A percentile compares a stretch with the other conserved stretches of the same genome.
Evolutionary conservation across 2,113 vertebrate species (phyloP).

Genomic region (Salvelinus alpinus): DNA sequence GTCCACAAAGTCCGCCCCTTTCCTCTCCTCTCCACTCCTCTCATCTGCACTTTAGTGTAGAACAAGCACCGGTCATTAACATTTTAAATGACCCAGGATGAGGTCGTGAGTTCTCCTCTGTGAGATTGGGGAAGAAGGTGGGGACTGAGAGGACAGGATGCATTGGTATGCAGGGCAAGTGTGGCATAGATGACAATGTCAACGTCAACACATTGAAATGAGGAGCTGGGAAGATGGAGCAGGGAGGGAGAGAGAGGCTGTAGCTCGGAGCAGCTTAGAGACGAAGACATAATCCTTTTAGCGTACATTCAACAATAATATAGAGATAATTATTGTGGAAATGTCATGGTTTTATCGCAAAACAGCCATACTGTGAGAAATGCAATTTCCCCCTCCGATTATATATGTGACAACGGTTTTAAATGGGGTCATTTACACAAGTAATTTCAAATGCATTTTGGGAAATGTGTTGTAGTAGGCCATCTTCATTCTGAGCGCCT

Average conservation of each 20-base stretch:
- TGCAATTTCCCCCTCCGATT: conserved; percentile 46
- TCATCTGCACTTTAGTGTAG: conserved; percentile 8
- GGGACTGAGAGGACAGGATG: too few species aligned
- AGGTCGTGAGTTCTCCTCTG: conserved; percentile 13
- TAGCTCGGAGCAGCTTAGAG: conserved; percentile 34
- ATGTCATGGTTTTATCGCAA: conserved; percentile 33
- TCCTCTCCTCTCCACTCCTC: too few species aligned
- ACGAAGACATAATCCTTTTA: conserved; percentile 47
- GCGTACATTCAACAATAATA: conserved; percentile 51
- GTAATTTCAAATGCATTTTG: conserved; percentile 37
- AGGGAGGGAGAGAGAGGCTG: conserved; percentile 14
- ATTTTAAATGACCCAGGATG: conserved; percentile 42
- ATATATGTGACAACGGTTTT: conserved; percentile 42
- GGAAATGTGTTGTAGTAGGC: not conserved
- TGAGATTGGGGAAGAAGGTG: conserved; percentile 3
- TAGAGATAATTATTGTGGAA: conserved; percentile 52
- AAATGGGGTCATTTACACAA: conserved; percentile 55
- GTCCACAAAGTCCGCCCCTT: conserved; percentile 7
- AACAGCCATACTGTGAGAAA: conserved; percentile 32
- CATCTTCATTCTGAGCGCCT: not conserved
- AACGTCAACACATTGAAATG: conserved; percentile 48
- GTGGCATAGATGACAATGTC: conserved; percentile 33
- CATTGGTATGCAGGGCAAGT: conserved; percentile 38
- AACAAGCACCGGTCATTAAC: conserved; percentile 41
- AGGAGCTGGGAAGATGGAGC: not conserved